Conservation (phyloP, 2,797 vertebrate species). For the Diceros bicornis region DNA sequence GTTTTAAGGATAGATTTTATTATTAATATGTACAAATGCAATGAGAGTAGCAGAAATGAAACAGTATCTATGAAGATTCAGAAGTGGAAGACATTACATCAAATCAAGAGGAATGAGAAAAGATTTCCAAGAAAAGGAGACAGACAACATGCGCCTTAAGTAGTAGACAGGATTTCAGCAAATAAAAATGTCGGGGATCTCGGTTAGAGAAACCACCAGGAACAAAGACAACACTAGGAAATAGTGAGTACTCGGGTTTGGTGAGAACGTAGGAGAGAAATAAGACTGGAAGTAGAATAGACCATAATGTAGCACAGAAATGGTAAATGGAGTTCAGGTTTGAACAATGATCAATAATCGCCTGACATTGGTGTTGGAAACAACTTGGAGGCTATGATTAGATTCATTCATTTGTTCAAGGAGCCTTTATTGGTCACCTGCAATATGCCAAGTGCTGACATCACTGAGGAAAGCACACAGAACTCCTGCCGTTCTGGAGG, state of each 20-base stretch:
- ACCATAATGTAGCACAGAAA: not conserved
- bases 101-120: constrained; percentile 25
- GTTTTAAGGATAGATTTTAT: constrained; percentile 29
- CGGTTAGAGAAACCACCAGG: not conserved
- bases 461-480: not conserved
- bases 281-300: not conserved
- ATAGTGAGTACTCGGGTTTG: not conserved
- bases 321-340: not conserved
- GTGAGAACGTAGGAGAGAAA: not conserved
- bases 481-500: not conserved
- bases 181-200: not conserved
- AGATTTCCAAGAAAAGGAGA: not conserved
- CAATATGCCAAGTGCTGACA: not conserved
- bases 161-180: not conserved
- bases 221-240: constrained; percentile 12
- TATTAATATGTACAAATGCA: constrained; percentile 4
- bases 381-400: constrained; percentile 36
- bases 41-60: constrained; percentile 16
- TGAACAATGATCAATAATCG: not conserved
- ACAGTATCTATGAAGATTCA: not conserved
- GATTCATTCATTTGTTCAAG: not conserved
- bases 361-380: not conserved
- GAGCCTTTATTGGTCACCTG: not conserved
- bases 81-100: constrained; percentile 11
- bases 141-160: not conserved